These are phyloP conservation scores for Pogonus chalceus DNA, from an alignment of 1,140 invertebrate species.

Conservation along the genomic window DNA sequence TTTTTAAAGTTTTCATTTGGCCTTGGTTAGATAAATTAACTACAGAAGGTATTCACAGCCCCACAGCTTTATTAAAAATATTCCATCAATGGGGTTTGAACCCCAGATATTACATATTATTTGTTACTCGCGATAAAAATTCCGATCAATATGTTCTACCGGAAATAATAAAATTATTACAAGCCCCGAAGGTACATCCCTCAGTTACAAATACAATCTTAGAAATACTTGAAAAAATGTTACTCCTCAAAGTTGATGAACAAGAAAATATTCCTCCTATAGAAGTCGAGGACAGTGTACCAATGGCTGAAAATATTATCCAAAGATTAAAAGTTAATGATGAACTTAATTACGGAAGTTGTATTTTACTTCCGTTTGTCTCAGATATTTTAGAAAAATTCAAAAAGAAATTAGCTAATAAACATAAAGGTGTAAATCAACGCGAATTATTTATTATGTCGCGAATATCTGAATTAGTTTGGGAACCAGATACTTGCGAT, in stretches of 20 bases:
- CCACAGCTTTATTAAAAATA: slow-evolving; percentile 71
- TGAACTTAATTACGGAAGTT: slow-evolving; percentile 59
- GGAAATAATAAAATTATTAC: slow-evolving; percentile 58
- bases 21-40: slow-evolving; percentile 67
- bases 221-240: slow-evolving; percentile 67
- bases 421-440: slow-evolving; percentile 48
- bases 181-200: slow-evolving; percentile 50
- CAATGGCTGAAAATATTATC: slow-evolving; percentile 22
- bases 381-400: slow-evolving; percentile 60
- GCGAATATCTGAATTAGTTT: slow-evolving; percentile 61
- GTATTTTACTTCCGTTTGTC: slow-evolving; percentile 63
- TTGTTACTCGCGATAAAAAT: slow-evolving; percentile 47
- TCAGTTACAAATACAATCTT: slow-evolving; percentile 61
- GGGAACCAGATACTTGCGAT: slow-evolving; percentile 52
- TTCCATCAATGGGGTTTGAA: slow-evolving; percentile 66
- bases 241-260: slow-evolving; percentile 52
- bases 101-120: slow-evolving; percentile 60
- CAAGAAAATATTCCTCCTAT: slow-evolving; percentile 35
- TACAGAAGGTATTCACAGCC: slow-evolving; percentile 71
- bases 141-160: slow-evolving; percentile 44
- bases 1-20: slow-evolving; percentile 73
- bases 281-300: slow-evolving; percentile 29
- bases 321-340: slow-evolving; percentile 29
- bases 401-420: slow-evolving; percentile 47
- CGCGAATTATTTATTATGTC: slow-evolving; percentile 72